Evolutionary conservation across 2,888 invertebrate genomes (phyloP), one percentile per base, ranked within the genome.

Genomic region (Drosophila eohydei): DNA sequence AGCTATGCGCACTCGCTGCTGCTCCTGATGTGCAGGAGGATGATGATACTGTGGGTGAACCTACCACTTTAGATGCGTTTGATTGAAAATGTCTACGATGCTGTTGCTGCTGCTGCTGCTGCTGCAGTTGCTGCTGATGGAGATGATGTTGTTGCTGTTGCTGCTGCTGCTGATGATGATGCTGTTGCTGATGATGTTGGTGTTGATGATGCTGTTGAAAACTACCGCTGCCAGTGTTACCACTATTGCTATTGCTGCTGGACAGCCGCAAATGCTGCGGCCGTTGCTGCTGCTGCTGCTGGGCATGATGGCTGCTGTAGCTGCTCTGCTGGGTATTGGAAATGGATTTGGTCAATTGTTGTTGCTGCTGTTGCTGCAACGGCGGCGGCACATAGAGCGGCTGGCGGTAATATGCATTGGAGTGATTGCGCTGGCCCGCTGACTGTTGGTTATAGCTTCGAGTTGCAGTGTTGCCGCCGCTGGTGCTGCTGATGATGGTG

Each of bases 331-430:
- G 84, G 28, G 74, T 50, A n/a, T 63, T 54, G 65, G 62, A 68
- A 40, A 69, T 79, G 62, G 74, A 50, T 50, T 88, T 86, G 76
- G 69, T 72, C 36, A 89, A 55, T 58, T 85, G 90, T 38, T 76
- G 81, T 21, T 88, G 88, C 69, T 50, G 85, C 58, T 88, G 89
- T 40, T 71, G 90, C 44, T 71, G 92, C 86, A 91, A 86, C 16
- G 92, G 92, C 57, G 91, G 91, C 67, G 92, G 92, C 77, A 91
- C 92, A 81, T 91, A 91, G 61, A 92, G 89, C 71, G 92, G 92
- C 65, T 92, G 91, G 48, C 92, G 91, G 63, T 90, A 91, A 63
- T 86, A 91, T 30, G 57, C 41, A 48, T 77, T 81, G 32, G 71
- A 41, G 65, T 84, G 77, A 46, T 52, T 71, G n/a, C 81, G 60